Evolutionary conservation across 2,888 invertebrate species (phyloP), one percentile per base, ranked within the genome.

Genomic region (Platycheirus albimanus): DNA sequence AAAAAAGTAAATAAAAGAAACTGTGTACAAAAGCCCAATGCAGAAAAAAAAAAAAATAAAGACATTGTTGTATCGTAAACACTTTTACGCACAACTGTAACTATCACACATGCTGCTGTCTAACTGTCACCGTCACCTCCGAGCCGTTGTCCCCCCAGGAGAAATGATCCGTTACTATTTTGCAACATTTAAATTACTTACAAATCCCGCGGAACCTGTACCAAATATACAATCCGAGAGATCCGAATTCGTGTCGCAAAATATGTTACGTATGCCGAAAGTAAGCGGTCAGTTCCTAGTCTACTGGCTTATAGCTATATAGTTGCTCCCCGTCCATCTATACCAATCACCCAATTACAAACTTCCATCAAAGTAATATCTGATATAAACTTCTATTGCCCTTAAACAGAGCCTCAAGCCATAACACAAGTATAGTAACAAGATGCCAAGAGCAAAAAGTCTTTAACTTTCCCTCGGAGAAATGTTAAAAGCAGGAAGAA

Each of bases 211-310:
- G 64, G 38, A 75, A 75, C 61, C 74, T 38, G 79, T 63, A 51
- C 61, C 33, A 19, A 41, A 45, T 28, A 30, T 20, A 28, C 15
- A 54, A 45, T 64, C 33, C 20, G 20, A 41, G 8, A 10, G 38
- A 20, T 41, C 33, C 17, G 33, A 33, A 17, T 19, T 54, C n/a
- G 43, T 64, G 76, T 76, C 70, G 76, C 80, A 80, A 56, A 63
- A 33, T n/a, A 56, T 10, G 54, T 69, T 63, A 63, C 54, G 79
- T 54, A 75, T 58, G 4, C 33, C 33, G 30, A 10, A 49, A 58
- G 56, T 43, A 30, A 54, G 24, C 49, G 58, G 75, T 66, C 70
- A 75, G 75, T 80, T 79, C 75, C 75, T 70, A 30, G 70, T 54
- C 43, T 2, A 24, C 11, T 5, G 41, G 41, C n/a, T n/a, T n/a